These are phyloP conservation scores for Drepana arcuata DNA, from an alignment of 1,140 invertebrate species.

Conservation along the genomic window DNA sequence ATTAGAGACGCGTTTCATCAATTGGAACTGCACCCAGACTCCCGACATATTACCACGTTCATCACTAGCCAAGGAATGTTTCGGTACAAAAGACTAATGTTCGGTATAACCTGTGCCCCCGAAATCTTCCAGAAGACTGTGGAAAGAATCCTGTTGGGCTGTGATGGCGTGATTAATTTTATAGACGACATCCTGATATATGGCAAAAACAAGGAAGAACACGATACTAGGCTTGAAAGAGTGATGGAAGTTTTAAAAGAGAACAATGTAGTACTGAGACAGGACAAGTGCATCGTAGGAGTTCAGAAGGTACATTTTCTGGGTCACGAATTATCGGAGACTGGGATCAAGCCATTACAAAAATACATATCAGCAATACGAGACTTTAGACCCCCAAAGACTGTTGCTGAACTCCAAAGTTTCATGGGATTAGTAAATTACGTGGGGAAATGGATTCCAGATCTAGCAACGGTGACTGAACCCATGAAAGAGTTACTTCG, in stretches of 20 bases:
- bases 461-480: constrained; percentile 17
- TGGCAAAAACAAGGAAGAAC: not conserved
- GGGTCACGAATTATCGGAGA: constrained; percentile 20
- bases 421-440: constrained; percentile 36
- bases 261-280: constrained; percentile 21
- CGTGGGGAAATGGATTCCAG: constrained; percentile 30
- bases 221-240: not conserved
- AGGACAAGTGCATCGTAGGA: constrained; percentile 4
- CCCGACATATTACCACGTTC: constrained; percentile 22
- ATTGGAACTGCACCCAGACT: constrained; percentile 7
- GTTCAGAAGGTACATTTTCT: constrained; percentile 18
- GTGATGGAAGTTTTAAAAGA: constrained; percentile 13
- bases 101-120: constrained; percentile 17
- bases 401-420: constrained; percentile 25
- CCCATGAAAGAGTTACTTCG: constrained; percentile 23
- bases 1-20: constrained; percentile 29
- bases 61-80: constrained; percentile 20
- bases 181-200: constrained; percentile 3
- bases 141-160: constrained; percentile 14
- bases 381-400: constrained; percentile 16
- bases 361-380: constrained; percentile 14
- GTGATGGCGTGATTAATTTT: constrained; percentile 6
- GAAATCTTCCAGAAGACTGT: constrained; percentile 25
- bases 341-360: constrained; percentile 9
- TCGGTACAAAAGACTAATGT: constrained; percentile 18